Percentiles rank a stretch among this genome's conserved stretches.
These are phyloP conservation scores for Clitarchus hookeri DNA, from an alignment of 2,888 invertebrate genomes.

Conservation along the genomic window DNA sequence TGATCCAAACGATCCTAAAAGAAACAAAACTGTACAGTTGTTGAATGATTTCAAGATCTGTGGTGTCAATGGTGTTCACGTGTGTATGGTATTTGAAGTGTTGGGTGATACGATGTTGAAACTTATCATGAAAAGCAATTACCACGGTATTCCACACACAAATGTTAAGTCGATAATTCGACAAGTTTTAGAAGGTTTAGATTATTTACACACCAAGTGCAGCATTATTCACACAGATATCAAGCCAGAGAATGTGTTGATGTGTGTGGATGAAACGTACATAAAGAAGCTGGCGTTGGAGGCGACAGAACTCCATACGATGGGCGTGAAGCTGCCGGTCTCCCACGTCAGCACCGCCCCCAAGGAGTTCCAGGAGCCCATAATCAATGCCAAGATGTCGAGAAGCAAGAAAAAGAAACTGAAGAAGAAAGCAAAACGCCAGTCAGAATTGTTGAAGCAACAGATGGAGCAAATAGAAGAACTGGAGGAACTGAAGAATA, in stretches of 20 bases:
- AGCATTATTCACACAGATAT: conserved; percentile 94
- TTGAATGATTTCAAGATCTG: conserved; percentile 98
- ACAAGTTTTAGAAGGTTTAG: conserved; percentile 93
- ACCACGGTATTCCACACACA: conserved; percentile 93
- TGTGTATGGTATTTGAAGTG: conserved; percentile 99
- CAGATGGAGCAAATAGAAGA: conserved; percentile 96
- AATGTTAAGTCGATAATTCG: conserved; percentile 95
- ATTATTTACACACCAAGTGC: conserved; percentile 97
- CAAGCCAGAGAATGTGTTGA: conserved; percentile 92
- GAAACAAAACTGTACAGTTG: conserved; percentile 96
- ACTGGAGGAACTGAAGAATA: conserved; percentile 68
- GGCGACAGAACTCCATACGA: conserved; percentile 91
- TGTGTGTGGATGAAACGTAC: conserved; percentile 89
- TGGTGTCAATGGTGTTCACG: conserved; percentile 97
- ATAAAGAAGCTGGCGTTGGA: conserved; percentile 91
- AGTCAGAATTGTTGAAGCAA: conserved; percentile 72
- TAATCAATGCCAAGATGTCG: conserved; percentile 82
- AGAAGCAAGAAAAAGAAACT: conserved; percentile 97
- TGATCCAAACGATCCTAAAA: conserved; percentile 87
- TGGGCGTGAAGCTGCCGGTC: conserved; percentile 89
- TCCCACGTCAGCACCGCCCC: conserved; percentile 90
- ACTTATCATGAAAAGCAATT: conserved; percentile 96
- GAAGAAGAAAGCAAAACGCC: conserved; percentile 92
- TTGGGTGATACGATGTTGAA: conserved; percentile 97
- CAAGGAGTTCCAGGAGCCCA: conserved; percentile 78